Base-by-base conservation (phyloP, 2,113 vertebrate genomes). In the Eleginops maclovinus region DNA sequence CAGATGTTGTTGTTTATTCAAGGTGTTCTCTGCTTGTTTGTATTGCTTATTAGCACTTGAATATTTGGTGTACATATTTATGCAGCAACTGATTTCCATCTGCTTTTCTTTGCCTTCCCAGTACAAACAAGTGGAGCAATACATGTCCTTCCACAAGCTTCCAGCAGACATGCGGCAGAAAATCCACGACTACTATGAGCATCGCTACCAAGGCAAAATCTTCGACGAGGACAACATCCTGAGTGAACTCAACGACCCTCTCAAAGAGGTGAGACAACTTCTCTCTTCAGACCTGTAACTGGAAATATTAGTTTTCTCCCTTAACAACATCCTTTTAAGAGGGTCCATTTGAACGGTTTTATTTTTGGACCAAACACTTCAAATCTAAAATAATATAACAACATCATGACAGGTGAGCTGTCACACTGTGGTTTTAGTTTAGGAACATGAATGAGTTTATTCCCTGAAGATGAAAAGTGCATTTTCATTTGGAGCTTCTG, bases 51-150 rank as follows among this genome's bases (percentile, higher is more conserved):
- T 16, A 26, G 36, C 11, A 15, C 54, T 22, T 2, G 22, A 43
- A 21, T 58, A 9, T 59, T 13, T 17, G n/a, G 19, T 68, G 17
- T 46, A 14, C 14, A 40, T 50, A 12, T 11, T 49, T 44, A 71
- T 28, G 12, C 15, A 21, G 53, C 17, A 79, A 49, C 16, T 78
- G 14, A 83, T 58, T 14, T 59, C 16, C 36, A 2, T 85, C 62
- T 53, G 26, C 47, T 81, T 79, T 8, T 90, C 50, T 72, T 77
- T 92, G 26, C 70, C 60, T 72, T 91, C 63, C 78, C 91, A 99
- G 98, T 99, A 99, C 86, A 99, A 99, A 75, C 98, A 99, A 97
- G 98, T 99, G 91, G 98, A 99, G 84, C 98, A 99, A 79, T 99
- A 99, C 92, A 99, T 99, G 98, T 99, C 98, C 51, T 99, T 99